phyloP scores from a whole-genome alignment of 2,797 vertebrate species.

The Schizothorax lantsangensis region DNA sequence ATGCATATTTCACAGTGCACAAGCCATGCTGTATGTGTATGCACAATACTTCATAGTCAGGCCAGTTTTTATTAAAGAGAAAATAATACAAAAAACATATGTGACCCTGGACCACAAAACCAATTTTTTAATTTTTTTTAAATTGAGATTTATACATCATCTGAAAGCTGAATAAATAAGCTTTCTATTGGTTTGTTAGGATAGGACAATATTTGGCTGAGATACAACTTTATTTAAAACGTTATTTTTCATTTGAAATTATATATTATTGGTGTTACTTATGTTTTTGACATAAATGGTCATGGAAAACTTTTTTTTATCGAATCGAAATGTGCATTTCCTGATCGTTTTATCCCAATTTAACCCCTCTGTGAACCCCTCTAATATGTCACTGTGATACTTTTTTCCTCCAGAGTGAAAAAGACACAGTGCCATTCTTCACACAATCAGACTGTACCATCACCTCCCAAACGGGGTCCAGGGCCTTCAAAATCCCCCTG shows the following conservation, averaged over 20 bases:
- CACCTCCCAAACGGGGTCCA: constrained; percentile 88
- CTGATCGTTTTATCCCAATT: background rate
- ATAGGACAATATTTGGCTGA: too few species aligned
- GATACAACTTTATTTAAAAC: too few species aligned
- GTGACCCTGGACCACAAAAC: too few species aligned
- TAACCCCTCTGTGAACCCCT: background rate
- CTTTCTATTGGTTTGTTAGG: too few species aligned
- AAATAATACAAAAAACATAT: background rate
- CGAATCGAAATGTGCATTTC: background rate
- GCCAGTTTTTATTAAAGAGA: background rate
- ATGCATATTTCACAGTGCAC: background rate
- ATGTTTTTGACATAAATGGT: background rate
- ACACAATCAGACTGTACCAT: constrained; percentile 86
- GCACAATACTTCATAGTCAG: background rate
- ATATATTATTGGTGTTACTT: background rate
- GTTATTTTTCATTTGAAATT: too few species aligned
- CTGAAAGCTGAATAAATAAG: too few species aligned
- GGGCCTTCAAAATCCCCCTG: constrained; percentile 94
- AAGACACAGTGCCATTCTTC: constrained; percentile 87
- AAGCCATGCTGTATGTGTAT: background rate
- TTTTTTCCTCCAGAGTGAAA: constrained; percentile 78
- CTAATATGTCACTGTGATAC: background rate
- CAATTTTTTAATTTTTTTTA: too few species aligned
- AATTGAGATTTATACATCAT: too few species aligned
- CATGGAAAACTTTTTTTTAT: background rate